phyloP scores from a whole-genome alignment of 2,888 invertebrate species.

The Eupithecia dodoneata region DNA sequence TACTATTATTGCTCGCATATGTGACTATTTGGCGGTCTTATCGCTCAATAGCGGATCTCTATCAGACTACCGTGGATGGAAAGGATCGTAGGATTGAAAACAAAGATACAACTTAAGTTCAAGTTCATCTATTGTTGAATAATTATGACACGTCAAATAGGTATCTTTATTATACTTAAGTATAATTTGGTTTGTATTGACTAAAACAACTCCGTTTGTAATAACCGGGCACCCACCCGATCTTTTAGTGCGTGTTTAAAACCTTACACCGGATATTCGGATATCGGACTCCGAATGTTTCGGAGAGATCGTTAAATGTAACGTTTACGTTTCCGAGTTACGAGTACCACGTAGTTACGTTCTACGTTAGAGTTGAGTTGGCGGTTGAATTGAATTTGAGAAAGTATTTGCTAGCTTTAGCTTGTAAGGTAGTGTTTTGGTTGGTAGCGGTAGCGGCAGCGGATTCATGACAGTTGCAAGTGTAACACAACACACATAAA shows the following conservation, averaged over 20 bases:
- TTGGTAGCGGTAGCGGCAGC: neutral
- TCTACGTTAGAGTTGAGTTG: neutral
- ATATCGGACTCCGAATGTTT: conserved; percentile 31
- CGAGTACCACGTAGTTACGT: conserved; percentile 3
- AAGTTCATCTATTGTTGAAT: too few species aligned
- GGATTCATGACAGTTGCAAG: neutral
- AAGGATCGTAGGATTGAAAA: too few species aligned
- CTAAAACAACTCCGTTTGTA: too few species aligned
- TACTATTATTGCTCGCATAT: too few species aligned
- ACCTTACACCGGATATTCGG: conserved; percentile 34
- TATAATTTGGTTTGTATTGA: too few species aligned
- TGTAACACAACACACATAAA: too few species aligned
- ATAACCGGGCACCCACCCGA: neutral
- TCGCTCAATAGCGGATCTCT: too few species aligned
- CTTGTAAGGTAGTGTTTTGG: neutral
- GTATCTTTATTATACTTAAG: too few species aligned
- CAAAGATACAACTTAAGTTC: too few species aligned
- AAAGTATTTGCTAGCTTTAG: neutral
- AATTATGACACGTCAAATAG: too few species aligned
- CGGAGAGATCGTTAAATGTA: conserved; percentile 40
- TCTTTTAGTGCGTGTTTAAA: conserved; percentile 38
- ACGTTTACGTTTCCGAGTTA: conserved; percentile 23
- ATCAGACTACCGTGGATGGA: too few species aligned
- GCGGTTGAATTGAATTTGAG: conserved; percentile 4
- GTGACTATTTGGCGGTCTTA: too few species aligned